Base-by-base conservation (phyloP, 2,888 invertebrate genomes). In the Hypena proboscidalis region DNA sequence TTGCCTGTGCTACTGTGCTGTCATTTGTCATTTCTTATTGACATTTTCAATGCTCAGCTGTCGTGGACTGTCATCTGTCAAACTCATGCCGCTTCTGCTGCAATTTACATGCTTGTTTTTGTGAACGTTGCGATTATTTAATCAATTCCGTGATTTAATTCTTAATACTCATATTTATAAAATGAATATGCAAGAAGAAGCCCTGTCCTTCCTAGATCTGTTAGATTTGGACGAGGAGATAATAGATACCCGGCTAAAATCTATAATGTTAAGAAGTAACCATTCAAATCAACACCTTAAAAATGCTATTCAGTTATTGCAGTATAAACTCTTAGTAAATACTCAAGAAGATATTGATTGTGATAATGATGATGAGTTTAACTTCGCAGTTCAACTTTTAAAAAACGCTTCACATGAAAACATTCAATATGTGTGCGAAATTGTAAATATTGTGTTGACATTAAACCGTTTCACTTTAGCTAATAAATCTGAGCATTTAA, bases 171-270 rank as follows among this genome's bases (percentile, higher is more conserved):
- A 25, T 10, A 25, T 27, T 14, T 15, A 22, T 7, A 2, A 15
- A 46, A 74, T 73, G 65, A 41, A 59, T 49, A 50, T 39, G 33
- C 48, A 76, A 52, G 60, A 69, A 30, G 77, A 81, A 17, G 42
- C 84, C 9, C 29, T 87, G 15, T 75, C 80, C 2, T 82, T 88
- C 34, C 66, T 90, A 52, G 86, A 91, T 66, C 60, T 88, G 42
- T 59, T 91, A 17, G 85, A 90, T 66, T 71, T 91, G 46, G 85
- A 88, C 34, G 91, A 91, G 70, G 83, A 83, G 51, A 7, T 85
- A 1, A 67, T 90, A 20, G 88, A 91, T 64, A 40, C 51, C 5
- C 77, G 84, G 19, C 67, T 90, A n/a, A 74, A 77, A 55, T 54
- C 61, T 19, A 59, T 91, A 15, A 87, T 87, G 80, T 42, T 52